Conservation (phyloP, 2,797 vertebrate genomes). For the Acanthis flammea region DNA sequence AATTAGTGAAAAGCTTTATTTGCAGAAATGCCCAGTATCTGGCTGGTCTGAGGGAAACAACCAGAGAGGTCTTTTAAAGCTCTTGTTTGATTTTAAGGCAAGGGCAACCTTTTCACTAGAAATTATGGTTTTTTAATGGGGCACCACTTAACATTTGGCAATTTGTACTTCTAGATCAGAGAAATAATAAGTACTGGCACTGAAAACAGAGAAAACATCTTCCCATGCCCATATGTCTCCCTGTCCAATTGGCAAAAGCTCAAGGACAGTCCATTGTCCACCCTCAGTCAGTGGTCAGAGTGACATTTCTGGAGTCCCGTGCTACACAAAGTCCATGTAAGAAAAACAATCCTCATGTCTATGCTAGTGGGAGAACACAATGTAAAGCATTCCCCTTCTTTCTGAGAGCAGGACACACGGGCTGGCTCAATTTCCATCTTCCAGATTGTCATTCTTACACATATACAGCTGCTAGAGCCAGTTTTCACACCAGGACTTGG, state of each 20-base stretch:
- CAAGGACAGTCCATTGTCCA: neutral
- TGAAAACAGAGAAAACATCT: neutral
- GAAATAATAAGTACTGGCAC: neutral
- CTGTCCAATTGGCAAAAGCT: neutral
- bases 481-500: neutral
- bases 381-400: neutral
- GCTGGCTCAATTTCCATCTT: neutral
- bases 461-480: neutral
- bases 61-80: neutral
- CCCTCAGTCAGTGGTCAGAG: neutral
- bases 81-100: neutral
- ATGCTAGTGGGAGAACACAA: neutral
- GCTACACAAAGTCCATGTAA: neutral
- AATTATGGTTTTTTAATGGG: neutral
- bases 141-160: neutral
- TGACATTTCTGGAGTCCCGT: neutral
- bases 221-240: fast-evolving
- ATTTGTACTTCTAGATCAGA: neutral
- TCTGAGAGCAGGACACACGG: neutral
- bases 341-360: neutral
- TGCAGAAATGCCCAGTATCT: neutral
- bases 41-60: neutral
- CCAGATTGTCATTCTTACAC: neutral
- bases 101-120: neutral
- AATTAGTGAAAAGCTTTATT: neutral